These are phyloP conservation scores for Salpingus planirostris DNA, from an alignment of 2,888 invertebrate species.

Conservation along the genomic window DNA sequence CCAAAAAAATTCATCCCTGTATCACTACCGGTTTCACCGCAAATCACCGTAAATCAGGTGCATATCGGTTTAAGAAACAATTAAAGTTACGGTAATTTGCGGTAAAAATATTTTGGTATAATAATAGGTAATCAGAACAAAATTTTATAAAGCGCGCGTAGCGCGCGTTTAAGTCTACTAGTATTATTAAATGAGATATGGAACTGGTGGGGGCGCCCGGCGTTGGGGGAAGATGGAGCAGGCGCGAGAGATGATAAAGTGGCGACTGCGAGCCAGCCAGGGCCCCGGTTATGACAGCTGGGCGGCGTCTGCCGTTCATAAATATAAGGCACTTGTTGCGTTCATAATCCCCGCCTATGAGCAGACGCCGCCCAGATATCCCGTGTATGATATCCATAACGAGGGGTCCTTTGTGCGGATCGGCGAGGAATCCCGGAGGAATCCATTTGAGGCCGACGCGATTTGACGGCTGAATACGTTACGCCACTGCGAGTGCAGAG, in stretches of 20 bases:
- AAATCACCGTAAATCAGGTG: no score
- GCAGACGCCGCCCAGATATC: conserved; percentile 36
- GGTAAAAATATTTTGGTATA: no score
- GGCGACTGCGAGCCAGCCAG: conserved; percentile 50
- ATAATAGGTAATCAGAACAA: no score
- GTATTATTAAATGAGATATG: conserved; percentile 44
- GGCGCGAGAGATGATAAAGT: conserved; percentile 41
- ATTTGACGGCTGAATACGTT: conserved; percentile 23
- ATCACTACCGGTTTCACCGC: no score
- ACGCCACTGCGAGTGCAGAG: no score
- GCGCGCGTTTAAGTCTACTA: no score
- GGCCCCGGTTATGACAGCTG: conserved; percentile 60
- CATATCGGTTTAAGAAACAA: no score
- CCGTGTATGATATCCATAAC: conserved; percentile 41
- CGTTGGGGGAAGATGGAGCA: conserved; percentile 36
- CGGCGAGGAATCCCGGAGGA: conserved; percentile 19
- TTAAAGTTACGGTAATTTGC: no score
- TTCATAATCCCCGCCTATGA: conserved; percentile 51
- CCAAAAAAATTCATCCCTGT: no score
- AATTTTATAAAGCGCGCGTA: no score
- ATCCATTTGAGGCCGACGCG: conserved; percentile 21
- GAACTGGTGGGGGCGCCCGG: conserved; percentile 32
- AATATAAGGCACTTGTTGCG: conserved; percentile 61
- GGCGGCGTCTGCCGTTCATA: conserved; percentile 59
- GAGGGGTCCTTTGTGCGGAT: conserved; percentile 11